Conservation (phyloP, 2,888 invertebrate genomes). For the Thereva nobilitata region DNA sequence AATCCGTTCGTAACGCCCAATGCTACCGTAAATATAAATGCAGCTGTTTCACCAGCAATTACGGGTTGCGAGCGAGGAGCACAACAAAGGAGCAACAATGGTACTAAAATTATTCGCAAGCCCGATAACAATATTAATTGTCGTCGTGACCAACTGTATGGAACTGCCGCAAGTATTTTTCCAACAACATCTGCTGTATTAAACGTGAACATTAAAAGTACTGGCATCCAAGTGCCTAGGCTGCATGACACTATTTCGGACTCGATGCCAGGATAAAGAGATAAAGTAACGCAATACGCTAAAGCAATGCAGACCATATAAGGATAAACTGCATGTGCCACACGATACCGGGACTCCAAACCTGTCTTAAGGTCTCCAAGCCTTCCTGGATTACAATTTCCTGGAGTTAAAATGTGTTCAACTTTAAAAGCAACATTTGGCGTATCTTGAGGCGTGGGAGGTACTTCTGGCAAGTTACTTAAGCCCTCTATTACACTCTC, state of each 20-base stretch:
- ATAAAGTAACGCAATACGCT: slow-evolving; percentile 87
- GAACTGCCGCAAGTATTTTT: slow-evolving; percentile 79
- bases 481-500: slow-evolving; percentile 58
- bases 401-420: slow-evolving; percentile 57
- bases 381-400: slow-evolving; percentile 53
- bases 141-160: slow-evolving; percentile 81
- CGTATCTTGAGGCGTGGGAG: slow-evolving; percentile 52
- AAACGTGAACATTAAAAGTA: slow-evolving; percentile 85
- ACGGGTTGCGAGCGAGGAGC: slow-evolving; percentile 76
- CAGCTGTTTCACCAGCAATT: slow-evolving; percentile 68
- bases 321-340: slow-evolving; percentile 82
- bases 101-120: slow-evolving; percentile 74
- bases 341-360: slow-evolving; percentile 70
- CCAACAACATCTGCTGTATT: slow-evolving; percentile 86
- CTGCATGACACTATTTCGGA: slow-evolving; percentile 85
- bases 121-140: slow-evolving; percentile 77
- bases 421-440: slow-evolving; percentile 57
- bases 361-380: slow-evolving; percentile 55
- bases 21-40: slow-evolving; percentile 68
- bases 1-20: slow-evolving; percentile 86
- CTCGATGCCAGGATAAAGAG: slow-evolving; percentile 87
- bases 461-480: slow-evolving; percentile 53
- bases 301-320: slow-evolving; percentile 88
- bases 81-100: slow-evolving; percentile 79
- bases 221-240: slow-evolving; percentile 88